Evolutionary conservation across 2,888 invertebrate genomes (phyloP).

Genomic region (Noctua janthina): DNA sequence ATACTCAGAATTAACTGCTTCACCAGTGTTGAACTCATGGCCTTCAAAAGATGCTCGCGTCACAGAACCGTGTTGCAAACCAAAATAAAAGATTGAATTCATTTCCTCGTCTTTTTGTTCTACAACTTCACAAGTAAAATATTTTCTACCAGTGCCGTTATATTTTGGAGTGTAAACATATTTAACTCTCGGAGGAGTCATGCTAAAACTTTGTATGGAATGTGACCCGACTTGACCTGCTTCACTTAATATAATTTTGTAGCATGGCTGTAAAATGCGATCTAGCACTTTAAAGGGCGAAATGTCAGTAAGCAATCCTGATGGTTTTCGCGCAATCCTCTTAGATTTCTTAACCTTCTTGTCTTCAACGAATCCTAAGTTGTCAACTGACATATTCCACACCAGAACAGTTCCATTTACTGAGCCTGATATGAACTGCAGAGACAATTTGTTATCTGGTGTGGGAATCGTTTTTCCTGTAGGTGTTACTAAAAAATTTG

Average conservation of each 20-base stretch:
- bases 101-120: constrained; percentile 78
- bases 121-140: constrained; percentile 80
- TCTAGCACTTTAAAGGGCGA: constrained; percentile 91
- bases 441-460: constrained; percentile 78
- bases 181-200: constrained; percentile 78
- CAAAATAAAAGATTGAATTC: constrained; percentile 79
- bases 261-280: constrained; percentile 91
- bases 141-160: constrained; percentile 82
- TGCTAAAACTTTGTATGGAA: constrained; percentile 84
- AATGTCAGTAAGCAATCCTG: constrained; percentile 90
- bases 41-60: constrained; percentile 92
- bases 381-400: constrained; percentile 92
- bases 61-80: constrained; percentile 86
- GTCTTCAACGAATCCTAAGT: constrained; percentile 76
- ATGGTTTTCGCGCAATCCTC: constrained; percentile 89
- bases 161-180: constrained; percentile 79
- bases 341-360: constrained; percentile 85
- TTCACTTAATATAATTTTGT: constrained; percentile 87
- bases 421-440: constrained; percentile 92
- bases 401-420: constrained; percentile 93
- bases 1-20: constrained; percentile 91
- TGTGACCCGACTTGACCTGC: constrained; percentile 83
- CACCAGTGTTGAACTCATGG: constrained; percentile 91
- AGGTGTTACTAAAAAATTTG: constrained; percentile 89
- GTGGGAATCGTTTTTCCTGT: constrained; percentile 89